Base-by-base conservation (phyloP, 92 coral and sea anemone species). In the Heteractis magnifica region DNA sequence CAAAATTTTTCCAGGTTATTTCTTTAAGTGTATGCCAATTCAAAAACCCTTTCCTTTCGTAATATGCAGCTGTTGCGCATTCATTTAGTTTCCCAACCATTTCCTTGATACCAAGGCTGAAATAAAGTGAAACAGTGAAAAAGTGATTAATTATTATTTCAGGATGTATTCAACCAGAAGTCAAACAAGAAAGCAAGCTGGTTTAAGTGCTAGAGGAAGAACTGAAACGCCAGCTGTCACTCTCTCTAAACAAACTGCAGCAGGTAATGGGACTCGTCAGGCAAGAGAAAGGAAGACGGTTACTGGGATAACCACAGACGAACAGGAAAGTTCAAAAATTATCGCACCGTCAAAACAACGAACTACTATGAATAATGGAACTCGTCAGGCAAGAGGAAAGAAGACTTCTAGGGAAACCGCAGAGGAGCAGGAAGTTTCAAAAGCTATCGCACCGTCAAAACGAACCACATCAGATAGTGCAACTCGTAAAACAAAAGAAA, bases 81-180 rank as follows among this genome's bases (percentile, higher is more conserved):
- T 34, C 44, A 34, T 34, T 34, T 34, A 34, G 44, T 34, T 34
- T 34, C 44, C 44, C 44, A 34, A 34, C 44, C 44, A 34, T 53
- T 53, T 53, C 58, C 58, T 53, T 4, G 58, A 34, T 34, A 34
- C 44, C 44, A 34, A 34, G 44, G 44, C 44, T 34, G 44, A 34
- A 5, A 53, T 53, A 53, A 12, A 53, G 9, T 53, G 58, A 53
- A 12, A 8, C 49, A 55, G 59, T 55, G 59, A 55, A 55, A 55
- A 9, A 55, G 14, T 13, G 59, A 55, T 8, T 55, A 55, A 8
- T 55, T 0, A 12, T 53, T 53, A 18, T 62, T 83, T 74, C 34
- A 14, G 51, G 71, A 83, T 83, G 86, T 79, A 59, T 14, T 41
- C 21, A 44, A 83, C 80, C 49, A 75, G 86, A 49, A 83, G 86